Percentiles rank a stretch among this genome's conserved stretches.
These are phyloP conservation scores for Ptyas mucosa DNA, from an alignment of 2,113 vertebrate genomes.

Conservation along the genomic window DNA sequence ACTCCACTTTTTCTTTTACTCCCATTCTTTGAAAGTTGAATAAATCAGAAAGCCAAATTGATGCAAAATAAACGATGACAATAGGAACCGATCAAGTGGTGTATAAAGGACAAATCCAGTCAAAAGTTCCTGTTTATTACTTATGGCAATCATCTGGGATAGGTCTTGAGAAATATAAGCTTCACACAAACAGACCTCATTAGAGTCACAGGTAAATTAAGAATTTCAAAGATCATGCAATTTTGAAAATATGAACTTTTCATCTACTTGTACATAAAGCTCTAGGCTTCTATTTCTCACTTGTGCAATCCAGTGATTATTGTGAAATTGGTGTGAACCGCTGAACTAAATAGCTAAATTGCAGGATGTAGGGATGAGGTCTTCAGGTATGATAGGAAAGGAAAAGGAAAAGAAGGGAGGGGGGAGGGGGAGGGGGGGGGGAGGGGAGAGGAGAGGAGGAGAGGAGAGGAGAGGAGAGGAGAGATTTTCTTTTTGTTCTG, in stretches of 20 bases:
- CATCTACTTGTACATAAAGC: neutral
- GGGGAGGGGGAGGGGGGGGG: too few species aligned
- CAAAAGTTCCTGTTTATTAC: constrained; percentile 31
- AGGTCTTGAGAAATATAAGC: constrained; percentile 27
- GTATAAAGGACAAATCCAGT: constrained; percentile 27
- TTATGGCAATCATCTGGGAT: constrained; percentile 1
- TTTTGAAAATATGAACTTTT: neutral
- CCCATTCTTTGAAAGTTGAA: constrained; percentile 26
- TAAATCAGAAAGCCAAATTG: constrained; percentile 37
- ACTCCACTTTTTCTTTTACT: constrained; percentile 5
- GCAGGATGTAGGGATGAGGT: neutral
- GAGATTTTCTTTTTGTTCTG: neutral
- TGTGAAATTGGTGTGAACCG: neutral
- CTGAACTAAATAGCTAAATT: neutral
- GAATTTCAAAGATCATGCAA: neutral
- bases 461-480: too few species aligned
- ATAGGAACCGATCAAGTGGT: constrained; percentile 19
- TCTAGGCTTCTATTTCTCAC: neutral
- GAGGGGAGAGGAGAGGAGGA: too few species aligned
- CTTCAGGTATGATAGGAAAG: neutral
- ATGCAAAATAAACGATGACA: constrained; percentile 36
- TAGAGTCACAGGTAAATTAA: neutral
- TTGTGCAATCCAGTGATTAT: neutral
- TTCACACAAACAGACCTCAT: neutral
- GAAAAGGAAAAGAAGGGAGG: neutral